phyloP scores from a whole-genome alignment of 2,797 vertebrate genomes.

The Ctenochaetus hawaiiensis region DNA sequence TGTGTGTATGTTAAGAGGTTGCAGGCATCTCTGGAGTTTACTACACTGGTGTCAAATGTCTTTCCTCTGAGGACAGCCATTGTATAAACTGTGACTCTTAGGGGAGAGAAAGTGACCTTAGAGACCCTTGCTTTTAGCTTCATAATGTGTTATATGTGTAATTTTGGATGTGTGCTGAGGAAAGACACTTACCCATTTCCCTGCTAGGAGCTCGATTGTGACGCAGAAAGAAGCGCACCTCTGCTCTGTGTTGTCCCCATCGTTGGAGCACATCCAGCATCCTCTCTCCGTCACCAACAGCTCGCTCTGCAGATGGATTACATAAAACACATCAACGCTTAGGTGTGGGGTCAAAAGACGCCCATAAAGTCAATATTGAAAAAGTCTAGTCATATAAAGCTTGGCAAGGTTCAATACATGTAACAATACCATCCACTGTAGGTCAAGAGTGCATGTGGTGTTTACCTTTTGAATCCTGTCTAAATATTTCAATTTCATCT shows the following conservation, averaged over 20 bases:
- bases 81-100: neutral
- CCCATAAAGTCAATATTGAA: slow-evolving; percentile 8
- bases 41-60: slow-evolving; percentile 37
- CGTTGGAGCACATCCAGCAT: slow-evolving; percentile 95
- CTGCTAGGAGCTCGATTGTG: slow-evolving; percentile 88
- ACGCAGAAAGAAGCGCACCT: slow-evolving; percentile 96
- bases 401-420: neutral
- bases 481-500: slow-evolving; percentile 37
- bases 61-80: slow-evolving; percentile 30
- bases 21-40: slow-evolving; percentile 50
- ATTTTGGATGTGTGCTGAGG: neutral
- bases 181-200: slow-evolving; percentile 85
- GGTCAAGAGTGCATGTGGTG: neutral
- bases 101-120: neutral
- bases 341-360: slow-evolving; percentile 12
- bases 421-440: neutral
- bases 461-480: slow-evolving; percentile 43
- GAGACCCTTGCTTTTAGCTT: neutral
- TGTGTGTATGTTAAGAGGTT: slow-evolving; percentile 28
- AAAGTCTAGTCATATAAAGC: neutral
- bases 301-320: slow-evolving; percentile 86
- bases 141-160: neutral
- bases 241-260: slow-evolving; percentile 90
- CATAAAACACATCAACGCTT: slow-evolving; percentile 8
- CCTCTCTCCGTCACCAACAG: slow-evolving; percentile 90